Conservation (phyloP, 2,113 vertebrate genomes). For the Chaetorhynchus papuensis region DNA sequence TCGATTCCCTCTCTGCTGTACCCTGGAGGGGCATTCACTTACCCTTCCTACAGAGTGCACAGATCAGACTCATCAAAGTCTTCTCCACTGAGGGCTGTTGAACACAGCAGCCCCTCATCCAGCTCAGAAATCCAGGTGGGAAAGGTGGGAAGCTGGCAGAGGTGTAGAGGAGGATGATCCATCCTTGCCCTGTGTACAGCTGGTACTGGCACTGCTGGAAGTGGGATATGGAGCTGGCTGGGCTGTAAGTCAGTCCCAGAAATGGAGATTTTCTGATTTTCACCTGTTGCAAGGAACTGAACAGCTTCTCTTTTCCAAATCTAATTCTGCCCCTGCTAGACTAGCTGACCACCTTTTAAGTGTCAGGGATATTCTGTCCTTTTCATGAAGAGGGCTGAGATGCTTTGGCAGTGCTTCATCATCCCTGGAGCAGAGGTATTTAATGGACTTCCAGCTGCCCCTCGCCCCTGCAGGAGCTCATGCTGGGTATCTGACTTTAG, state of each 20-base stretch:
- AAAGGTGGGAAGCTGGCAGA: not conserved
- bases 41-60: not conserved
- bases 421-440: not conserved
- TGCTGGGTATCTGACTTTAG: not conserved
- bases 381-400: not conserved
- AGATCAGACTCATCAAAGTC: not conserved
- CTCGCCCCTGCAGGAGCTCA: not conserved
- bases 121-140: not conserved
- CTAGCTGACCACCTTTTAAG: not conserved
- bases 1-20: accelerated
- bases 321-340: not conserved
- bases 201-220: not conserved
- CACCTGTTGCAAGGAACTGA: not conserved
- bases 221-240: not conserved
- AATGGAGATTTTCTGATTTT: not conserved
- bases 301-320: not conserved
- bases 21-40: not conserved
- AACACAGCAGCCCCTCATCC: not conserved
- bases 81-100: too few relatives aligned
- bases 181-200: not conserved
- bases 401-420: not conserved
- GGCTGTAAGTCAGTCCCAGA: not conserved
- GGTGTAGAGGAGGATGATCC: not conserved
- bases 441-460: not conserved
- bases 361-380: not conserved